A percentile compares a stretch with the other conserved stretches of the same genome.
Conservation (phyloP, 2,888 invertebrate genomes). For the Pimpla rufipes region DNA sequence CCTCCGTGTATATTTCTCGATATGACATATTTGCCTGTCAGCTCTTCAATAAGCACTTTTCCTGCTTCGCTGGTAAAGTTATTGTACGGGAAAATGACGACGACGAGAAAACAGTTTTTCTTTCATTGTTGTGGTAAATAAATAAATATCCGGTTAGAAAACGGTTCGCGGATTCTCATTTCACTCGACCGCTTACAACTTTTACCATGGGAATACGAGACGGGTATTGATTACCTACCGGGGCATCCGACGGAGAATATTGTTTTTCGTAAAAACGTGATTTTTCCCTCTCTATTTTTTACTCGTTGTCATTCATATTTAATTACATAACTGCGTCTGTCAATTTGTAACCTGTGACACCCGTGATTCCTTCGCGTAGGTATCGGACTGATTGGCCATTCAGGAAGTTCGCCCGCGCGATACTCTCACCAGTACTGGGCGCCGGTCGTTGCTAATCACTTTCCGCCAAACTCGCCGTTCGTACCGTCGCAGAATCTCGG, state of each 20-base stretch:
- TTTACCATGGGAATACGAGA: not conserved
- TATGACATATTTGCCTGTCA: not conserved
- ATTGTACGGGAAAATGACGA: conserved; percentile 14
- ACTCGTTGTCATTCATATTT: not conserved
- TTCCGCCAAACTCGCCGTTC: conserved; percentile 90
- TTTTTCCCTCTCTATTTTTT: not conserved
- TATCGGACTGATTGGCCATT: conserved; percentile 70
- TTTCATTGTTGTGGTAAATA: no score
- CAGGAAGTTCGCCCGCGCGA: conserved; percentile 86
- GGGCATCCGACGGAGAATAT: not conserved
- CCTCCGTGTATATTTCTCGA: no score
- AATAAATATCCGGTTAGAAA: no score
- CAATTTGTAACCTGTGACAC: conserved; percentile 50
- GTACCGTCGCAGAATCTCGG: conserved; percentile 79
- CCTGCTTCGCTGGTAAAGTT: not conserved
- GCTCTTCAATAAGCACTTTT: conserved; percentile 66
- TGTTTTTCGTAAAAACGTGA: not conserved
- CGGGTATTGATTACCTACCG: not conserved
- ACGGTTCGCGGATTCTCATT: no score
- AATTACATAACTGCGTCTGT: not conserved
- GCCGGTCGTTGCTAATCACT: conserved; percentile 91
- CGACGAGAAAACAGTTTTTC: not conserved
- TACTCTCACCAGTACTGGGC: conserved; percentile 88
- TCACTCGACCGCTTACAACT: not conserved
- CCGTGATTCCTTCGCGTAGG: conserved; percentile 52